Base-by-base conservation (phyloP, 2,113 vertebrate genomes). In the Cygnus atratus region DNA sequence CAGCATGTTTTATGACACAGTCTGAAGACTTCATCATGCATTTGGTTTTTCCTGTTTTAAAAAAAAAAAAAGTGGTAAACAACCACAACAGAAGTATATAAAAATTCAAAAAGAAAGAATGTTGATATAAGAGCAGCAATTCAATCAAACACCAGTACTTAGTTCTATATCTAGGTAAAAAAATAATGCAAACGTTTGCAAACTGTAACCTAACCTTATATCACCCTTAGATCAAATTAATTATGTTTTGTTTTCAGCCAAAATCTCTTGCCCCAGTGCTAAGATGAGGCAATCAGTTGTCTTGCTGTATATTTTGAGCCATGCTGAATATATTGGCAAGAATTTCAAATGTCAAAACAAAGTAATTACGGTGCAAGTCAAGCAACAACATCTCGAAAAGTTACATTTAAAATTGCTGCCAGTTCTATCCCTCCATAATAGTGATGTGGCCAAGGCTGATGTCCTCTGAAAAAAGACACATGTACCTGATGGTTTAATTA, bases 11-110 rank as follows among this genome's bases (percentile, higher is more conserved):
- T 93, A 99, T 98, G 58, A 99, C 99, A 95, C 99, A 99, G 83
- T 99, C 99, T n/a, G 99, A 99, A 55, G 99, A 98, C 94, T 99
- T 99, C 99, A 98, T 98, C 98, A 99, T 99, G 91, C 99, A 99
- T 94, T 99, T 99, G 6, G 99, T 99, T 98, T 99, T 99, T 41
- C 99, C 99, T 99, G 89, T 95, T 59, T 93, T 97, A 66, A 85
- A 66, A 85, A 77, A 54, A 54, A 90, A 68, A 85, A 77, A 54
- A 39, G 37, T 26, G 21, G 24, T 15, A 96, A 66, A 28, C 12
- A 87, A 74, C 11, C 43, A 28, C 46, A 81, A 85, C 20, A 62
- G 76, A 82, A 55, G 5, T 4, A 44, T 1, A 3, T 46, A 10
- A 25, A 87, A 87, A 35, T 55, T 52, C 7, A 29, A 37, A 8